These are phyloP conservation scores for Nesometra sesokonis DNA, from an alignment of 35 echinoderm and acorn worm species.

Conservation along the genomic window DNA sequence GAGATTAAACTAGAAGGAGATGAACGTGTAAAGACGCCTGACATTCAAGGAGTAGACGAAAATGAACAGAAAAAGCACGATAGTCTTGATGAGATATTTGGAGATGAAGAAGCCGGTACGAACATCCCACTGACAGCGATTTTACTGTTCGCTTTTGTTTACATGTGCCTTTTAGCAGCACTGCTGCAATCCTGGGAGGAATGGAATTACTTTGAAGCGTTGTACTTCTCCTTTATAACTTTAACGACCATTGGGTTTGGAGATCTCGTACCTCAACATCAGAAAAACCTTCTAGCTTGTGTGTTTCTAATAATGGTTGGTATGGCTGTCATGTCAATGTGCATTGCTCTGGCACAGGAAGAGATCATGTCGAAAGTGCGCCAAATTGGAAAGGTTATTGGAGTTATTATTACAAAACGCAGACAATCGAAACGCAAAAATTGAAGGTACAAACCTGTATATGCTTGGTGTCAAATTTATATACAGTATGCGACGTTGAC, in stretches of 20 bases:
- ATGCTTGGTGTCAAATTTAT: too few species aligned
- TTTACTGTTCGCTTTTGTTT: slow-evolving; percentile 62
- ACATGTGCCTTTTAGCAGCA: slow-evolving; percentile 60
- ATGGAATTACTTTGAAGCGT: slow-evolving; percentile 85
- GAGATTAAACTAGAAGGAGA: slow-evolving; percentile 11
- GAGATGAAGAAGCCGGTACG: slow-evolving; percentile 25
- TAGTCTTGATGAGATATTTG: not conserved
- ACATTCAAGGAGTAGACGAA: not conserved
- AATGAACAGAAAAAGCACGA: not conserved
- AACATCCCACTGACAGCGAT: slow-evolving; percentile 63
- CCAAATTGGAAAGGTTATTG: slow-evolving; percentile 59
- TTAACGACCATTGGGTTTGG: slow-evolving; percentile 95
- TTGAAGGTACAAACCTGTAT: not conserved
- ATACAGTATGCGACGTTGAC: too few species aligned
- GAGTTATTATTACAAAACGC: slow-evolving; percentile 40
- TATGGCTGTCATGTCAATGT: slow-evolving; percentile 99
- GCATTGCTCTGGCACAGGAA: slow-evolving; percentile 88
- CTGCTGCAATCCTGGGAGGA: slow-evolving; percentile 56
- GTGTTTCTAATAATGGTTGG: slow-evolving; percentile 87
- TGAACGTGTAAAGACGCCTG: not conserved
- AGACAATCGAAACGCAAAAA: not conserved
- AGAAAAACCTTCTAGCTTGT: slow-evolving; percentile 64
- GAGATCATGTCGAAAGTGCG: slow-evolving; percentile 70
- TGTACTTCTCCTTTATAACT: slow-evolving; percentile 97
- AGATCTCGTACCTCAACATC: slow-evolving; percentile 71